Evolutionary conservation across 2,797 vertebrate species (phyloP).

Genomic region (Hyperoplus immaculatus): DNA sequence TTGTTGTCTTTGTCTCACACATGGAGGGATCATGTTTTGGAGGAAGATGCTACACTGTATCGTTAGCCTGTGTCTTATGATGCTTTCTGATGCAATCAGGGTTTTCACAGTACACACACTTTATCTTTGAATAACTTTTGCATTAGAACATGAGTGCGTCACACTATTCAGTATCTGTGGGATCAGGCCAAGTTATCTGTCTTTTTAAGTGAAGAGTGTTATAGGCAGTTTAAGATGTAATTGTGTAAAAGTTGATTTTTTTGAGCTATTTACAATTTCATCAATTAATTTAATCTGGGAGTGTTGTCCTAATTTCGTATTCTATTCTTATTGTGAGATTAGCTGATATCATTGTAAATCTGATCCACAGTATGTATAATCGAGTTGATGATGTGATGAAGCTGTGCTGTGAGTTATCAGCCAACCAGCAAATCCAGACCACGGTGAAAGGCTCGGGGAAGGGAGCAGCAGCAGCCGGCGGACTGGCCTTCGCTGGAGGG

Average conservation of each 20-base stretch:
- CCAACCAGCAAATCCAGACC: conserved; percentile 86
- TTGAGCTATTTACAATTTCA: no score
- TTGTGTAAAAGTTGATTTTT: neutral
- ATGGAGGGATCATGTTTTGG: accelerated
- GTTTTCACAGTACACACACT: neutral
- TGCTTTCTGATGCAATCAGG: conserved; percentile 42
- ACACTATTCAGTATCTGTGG: neutral
- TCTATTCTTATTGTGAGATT: neutral
- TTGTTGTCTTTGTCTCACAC: accelerated
- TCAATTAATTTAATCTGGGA: neutral
- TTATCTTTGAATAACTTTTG: neutral
- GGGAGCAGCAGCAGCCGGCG: conserved; percentile 87
- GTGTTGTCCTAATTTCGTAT: neutral
- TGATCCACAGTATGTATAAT: conserved; percentile 83
- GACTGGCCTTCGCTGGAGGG: conserved; percentile 89
- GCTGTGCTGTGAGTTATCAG: conserved; percentile 89
- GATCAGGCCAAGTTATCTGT: neutral
- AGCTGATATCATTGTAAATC: neutral
- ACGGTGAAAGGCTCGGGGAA: conserved; percentile 87
- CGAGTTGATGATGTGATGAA: conserved; percentile 86
- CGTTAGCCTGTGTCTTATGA: neutral
- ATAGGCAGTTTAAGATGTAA: neutral
- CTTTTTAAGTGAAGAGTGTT: neutral
- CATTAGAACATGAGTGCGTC: neutral
- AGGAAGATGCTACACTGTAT: neutral